Evolutionary conservation across 2,888 invertebrate genomes (phyloP).

Genomic region (Zaprionus lineosus): DNA sequence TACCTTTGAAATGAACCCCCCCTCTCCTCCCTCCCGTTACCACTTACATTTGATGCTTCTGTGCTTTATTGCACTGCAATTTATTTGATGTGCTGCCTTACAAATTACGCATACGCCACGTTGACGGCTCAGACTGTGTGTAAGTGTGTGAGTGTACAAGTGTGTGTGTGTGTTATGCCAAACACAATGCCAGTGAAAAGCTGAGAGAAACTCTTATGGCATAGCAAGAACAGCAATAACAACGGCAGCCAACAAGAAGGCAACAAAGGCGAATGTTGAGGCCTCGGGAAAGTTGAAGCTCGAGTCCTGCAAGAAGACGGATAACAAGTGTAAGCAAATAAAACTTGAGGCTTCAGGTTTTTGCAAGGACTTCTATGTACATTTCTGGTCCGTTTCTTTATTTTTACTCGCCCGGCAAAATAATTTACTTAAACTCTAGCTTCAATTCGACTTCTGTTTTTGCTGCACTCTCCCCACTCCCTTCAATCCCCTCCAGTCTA

Average conservation of each 20-base stretch:
- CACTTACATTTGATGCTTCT: not conserved
- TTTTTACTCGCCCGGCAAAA: slow-evolving; percentile 26
- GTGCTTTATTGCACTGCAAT: slow-evolving; percentile 58
- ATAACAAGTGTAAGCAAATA: slow-evolving; percentile 44
- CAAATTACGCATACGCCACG: slow-evolving; percentile 59
- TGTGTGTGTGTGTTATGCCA: not conserved
- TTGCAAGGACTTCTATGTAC: slow-evolving; percentile 4
- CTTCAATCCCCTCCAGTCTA: not conserved
- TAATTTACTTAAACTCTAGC: slow-evolving; percentile 58
- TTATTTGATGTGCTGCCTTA: slow-evolving; percentile 59
- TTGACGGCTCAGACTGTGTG: slow-evolving; percentile 23
- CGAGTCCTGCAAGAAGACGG: slow-evolving; percentile 24
- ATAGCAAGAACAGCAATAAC: no score
- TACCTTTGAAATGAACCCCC: no score
- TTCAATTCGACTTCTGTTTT: slow-evolving; percentile 28
- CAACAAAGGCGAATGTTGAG: slow-evolving; percentile 5
- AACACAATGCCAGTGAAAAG: slow-evolving; percentile 23
- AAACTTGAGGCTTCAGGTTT: slow-evolving; percentile 20
- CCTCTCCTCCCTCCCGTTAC: not conserved
- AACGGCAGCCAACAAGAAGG: slow-evolving; percentile 15
- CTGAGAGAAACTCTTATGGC: slow-evolving; percentile 24
- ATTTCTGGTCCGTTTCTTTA: not conserved
- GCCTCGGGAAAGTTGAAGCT: slow-evolving; percentile 36
- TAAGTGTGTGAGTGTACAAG: not conserved
- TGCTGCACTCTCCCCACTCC: not conserved